Evolutionary conservation across 2,113 vertebrate species (phyloP).

Genomic region (Caracal caracal): DNA sequence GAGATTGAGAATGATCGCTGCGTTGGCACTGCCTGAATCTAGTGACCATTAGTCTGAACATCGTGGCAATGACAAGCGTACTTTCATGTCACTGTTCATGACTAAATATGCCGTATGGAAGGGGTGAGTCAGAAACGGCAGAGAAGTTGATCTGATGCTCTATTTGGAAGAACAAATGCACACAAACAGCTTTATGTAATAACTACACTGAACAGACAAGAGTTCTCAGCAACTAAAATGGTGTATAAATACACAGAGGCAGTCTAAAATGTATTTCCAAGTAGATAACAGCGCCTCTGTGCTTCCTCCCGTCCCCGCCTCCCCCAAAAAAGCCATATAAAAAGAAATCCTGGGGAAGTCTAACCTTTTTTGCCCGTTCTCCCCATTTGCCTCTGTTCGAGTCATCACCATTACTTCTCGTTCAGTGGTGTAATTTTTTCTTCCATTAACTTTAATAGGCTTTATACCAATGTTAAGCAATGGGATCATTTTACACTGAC

Average conservation of each 20-base stretch:
- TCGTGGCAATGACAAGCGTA: not conserved
- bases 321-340: not conserved
- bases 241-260: not conserved
- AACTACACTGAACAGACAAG: not conserved
- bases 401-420: slow-evolving; percentile 16
- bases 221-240: not conserved
- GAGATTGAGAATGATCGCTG: not conserved
- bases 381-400: not conserved
- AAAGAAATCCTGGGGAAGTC: not conserved
- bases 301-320: fast-evolving
- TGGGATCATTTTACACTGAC: slow-evolving; percentile 66
- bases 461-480: slow-evolving; percentile 66
- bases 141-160: not conserved
- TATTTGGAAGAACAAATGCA: not conserved
- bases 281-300: fast-evolving
- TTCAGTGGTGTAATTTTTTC: slow-evolving; percentile 61
- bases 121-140: not conserved
- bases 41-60: not conserved
- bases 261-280: not conserved
- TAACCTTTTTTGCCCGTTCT: slow-evolving; percentile 1
- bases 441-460: slow-evolving; percentile 72
- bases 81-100: not conserved
- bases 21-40: not conserved
- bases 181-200: not conserved
- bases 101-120: not conserved